phyloP scores from a whole-genome alignment of 2,888 invertebrate genomes.

The Phaonia tiefii region DNA sequence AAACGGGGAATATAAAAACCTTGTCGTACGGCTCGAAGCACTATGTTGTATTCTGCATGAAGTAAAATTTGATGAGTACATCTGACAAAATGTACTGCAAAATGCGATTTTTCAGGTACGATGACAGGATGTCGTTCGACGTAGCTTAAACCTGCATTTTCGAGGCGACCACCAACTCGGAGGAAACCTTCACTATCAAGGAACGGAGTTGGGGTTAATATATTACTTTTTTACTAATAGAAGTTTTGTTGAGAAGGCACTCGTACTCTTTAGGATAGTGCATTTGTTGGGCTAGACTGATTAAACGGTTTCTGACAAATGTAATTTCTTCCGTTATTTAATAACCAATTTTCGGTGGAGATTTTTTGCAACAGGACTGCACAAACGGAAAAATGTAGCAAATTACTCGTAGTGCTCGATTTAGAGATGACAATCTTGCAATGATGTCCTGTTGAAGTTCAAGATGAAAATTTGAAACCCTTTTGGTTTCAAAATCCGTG shows the following conservation, averaged over 20 bases:
- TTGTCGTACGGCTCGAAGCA: constrained; percentile 28
- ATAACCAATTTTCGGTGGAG: not conserved
- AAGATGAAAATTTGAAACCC: not conserved
- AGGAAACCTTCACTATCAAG: not conserved
- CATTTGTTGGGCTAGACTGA: not conserved
- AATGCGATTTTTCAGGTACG: constrained; percentile 16
- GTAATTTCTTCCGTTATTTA: not conserved
- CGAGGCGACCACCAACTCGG: constrained; percentile 18
- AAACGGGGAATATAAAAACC: constrained; percentile 33
- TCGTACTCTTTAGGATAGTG: not conserved
- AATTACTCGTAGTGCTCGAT: constrained; percentile 26
- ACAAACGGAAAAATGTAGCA: constrained; percentile 26
- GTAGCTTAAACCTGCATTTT: constrained; percentile 8
- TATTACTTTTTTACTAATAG: constrained; percentile 14
- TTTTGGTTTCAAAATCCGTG: constrained; percentile 22
- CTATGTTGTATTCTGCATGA: constrained; percentile 27
- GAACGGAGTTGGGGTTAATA: not conserved
- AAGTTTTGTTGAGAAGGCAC: not conserved
- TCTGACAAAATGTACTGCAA: not conserved
- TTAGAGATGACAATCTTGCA: constrained; percentile 21
- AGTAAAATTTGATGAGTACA: constrained; percentile 22
- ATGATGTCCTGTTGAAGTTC: constrained; percentile 5
- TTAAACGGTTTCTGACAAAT: not conserved
- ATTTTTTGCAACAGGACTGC: not conserved
- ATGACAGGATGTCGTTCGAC: constrained; percentile 33